phyloP scores from a whole-genome alignment of 2,888 invertebrate genomes.

The Xiphydria camelus region DNA sequence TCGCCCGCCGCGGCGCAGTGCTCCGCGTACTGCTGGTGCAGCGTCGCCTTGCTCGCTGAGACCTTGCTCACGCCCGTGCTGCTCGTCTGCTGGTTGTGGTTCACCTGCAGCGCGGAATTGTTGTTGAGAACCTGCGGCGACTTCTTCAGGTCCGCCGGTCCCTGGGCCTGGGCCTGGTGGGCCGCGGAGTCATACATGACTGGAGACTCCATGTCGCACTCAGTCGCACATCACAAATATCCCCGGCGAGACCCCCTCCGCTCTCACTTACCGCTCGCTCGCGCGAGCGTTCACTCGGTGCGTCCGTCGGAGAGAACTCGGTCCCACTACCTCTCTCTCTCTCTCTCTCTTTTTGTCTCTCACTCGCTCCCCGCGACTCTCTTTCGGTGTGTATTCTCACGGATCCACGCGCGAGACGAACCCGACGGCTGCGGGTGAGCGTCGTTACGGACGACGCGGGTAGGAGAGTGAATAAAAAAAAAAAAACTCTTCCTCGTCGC shows the following conservation, averaged over 20 bases:
- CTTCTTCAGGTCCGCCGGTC: slow-evolving; percentile 65
- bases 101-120: slow-evolving; percentile 52
- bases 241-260: neutral
- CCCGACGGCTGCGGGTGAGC: no score
- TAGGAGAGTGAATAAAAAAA: no score
- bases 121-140: slow-evolving; percentile 59
- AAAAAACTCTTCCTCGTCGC: no score
- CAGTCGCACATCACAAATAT: slow-evolving; percentile 53
- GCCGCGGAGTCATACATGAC: slow-evolving; percentile 82
- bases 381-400: neutral
- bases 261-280: neutral
- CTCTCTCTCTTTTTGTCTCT: neutral
- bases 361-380: neutral
- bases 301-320: neutral
- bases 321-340: neutral
- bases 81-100: slow-evolving; percentile 63
- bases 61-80: slow-evolving; percentile 56
- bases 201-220: slow-evolving; percentile 79
- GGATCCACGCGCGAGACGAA: neutral
- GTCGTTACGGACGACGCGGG: no score
- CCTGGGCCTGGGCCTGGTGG: slow-evolving; percentile 56
- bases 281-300: neutral
- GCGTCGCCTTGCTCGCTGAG: slow-evolving; percentile 64
- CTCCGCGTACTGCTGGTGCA: slow-evolving; percentile 75
- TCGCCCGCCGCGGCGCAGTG: slow-evolving; percentile 68